A percentile compares a stretch with the other conserved stretches of the same genome.
These are phyloP conservation scores for Diadegma fenestrale DNA, from an alignment of 2,888 invertebrate species.

Conservation along the genomic window DNA sequence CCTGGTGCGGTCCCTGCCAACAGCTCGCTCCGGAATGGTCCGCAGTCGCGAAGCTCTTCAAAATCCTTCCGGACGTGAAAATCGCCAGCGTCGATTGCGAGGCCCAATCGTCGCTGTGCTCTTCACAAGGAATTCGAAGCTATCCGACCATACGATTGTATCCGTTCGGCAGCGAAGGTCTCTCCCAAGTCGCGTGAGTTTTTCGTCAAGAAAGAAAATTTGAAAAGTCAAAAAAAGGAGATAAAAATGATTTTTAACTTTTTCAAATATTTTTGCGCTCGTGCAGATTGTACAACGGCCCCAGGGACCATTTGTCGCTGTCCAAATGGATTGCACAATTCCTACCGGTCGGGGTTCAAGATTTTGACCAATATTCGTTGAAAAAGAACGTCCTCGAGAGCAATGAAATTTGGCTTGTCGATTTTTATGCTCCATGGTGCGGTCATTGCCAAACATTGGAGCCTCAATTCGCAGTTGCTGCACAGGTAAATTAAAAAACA, in stretches of 20 bases:
- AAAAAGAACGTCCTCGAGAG: constrained; percentile 85
- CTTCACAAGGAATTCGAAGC: constrained; percentile 86
- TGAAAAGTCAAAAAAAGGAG: constrained; percentile 10
- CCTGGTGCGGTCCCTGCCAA: constrained; percentile 92
- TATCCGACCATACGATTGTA: constrained; percentile 91
- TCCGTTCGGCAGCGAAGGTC: constrained; percentile 86
- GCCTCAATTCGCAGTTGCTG: constrained; percentile 89
- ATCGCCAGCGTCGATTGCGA: constrained; percentile 90
- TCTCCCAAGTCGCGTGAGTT: constrained; percentile 86
- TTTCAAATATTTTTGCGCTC: constrained; percentile 19
- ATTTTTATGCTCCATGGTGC: constrained; percentile 90
- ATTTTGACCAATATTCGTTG: constrained; percentile 85
- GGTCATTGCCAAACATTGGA: constrained; percentile 88
- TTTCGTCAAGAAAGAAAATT: constrained; percentile 11
- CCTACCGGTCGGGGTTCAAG: constrained; percentile 87
- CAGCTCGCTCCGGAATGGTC: constrained; percentile 89
- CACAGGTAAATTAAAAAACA: constrained; percentile 85
- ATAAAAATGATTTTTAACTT: not conserved
- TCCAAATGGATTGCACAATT: constrained; percentile 88
- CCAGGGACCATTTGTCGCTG: constrained; percentile 88
- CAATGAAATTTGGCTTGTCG: constrained; percentile 87
- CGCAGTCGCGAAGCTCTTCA: constrained; percentile 87
- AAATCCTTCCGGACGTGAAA: constrained; percentile 85
- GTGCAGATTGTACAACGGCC: constrained; percentile 87
- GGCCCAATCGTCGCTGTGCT: constrained; percentile 86